Evolutionary conservation across 2,113 vertebrate species (phyloP), one percentile per base, ranked within the genome.

Genomic region (Sinosuthora webbiana): DNA sequence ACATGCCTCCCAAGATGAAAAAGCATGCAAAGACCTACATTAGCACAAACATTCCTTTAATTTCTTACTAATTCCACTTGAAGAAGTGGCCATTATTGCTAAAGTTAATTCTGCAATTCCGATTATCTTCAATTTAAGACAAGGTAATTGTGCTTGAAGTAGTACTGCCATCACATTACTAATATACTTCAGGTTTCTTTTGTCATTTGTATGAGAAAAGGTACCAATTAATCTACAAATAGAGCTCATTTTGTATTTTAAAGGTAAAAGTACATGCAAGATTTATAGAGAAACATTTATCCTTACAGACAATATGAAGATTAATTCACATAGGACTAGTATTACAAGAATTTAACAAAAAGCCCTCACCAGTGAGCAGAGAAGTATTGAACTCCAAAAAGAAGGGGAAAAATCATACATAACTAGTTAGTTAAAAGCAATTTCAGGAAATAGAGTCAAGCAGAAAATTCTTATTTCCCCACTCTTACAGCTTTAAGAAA

Each of bases 91-190:
- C 41, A 82, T 81, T 37, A 60, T 50, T 90, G 30, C 56, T 76
- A 39, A 27, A 47, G 12, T 74, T 49, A 93, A 82, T 68, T 87
- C 92, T 92, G 47, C 42, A 90, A 84, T 87, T 95, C 82, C 91
- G 83, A 93, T 96, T 97, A 94, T 94, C 94, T 49, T 74, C 85
- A 92, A 30, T 80, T 97, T 44, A 55, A 93, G 96, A 95, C 92
- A 97, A 96, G 83, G 90, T 95, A 95, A 91, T 90, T 91, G 45
- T 79, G 44, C 65, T 55, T 86, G 93, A 95, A 97, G 85, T 86
- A 95, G 53, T 80, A 85, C 94, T 90, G 90, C 97, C 75, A 89
- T 93, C 86, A 93, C 71, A 80, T 94, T 83, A 74, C 44, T 90
- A 75, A 93, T 88, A 78, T 59, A 88, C 44, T 87, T 75, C 82